Base-by-base conservation (phyloP, 2,797 vertebrate genomes). In the Dromococcyx pavoninus region DNA sequence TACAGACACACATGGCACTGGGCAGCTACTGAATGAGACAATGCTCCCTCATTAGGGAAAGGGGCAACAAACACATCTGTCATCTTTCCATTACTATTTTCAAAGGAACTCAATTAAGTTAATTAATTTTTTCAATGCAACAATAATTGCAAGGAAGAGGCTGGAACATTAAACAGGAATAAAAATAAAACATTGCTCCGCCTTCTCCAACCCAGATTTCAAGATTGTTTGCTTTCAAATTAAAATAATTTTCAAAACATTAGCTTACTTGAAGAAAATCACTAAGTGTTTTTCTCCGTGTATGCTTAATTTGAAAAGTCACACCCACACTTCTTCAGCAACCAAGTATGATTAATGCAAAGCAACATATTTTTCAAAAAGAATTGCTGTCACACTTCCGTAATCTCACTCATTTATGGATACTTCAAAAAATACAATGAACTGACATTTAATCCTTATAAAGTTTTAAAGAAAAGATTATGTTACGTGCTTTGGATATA, bases 371-470 rank as follows among this genome's bases (percentile, higher is more conserved):
- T 84, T 97, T 96, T 75, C 89, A 95, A 79, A 89, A 94, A 94
- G 56, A 97, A 96, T 25, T 91, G 76, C 54, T 94, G 79, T 94
- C 74, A 88, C 79, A 86, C 77, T 92, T 93, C 53, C 30, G 7
- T 76, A 94, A 94, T 93, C 92, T 95, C 72, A 96, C 70, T 89
- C 94, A 96, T 85, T 93, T 91, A 95, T 71, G 91, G 91, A 94
- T 81, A 93, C 87, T 91, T 93, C 12, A 70, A 91, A 97, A 97
- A 96, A 95, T 75, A 94, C 44, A 93, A 64, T n/a, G 22, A 73
- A 57, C 9, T 91, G 90, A 84, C 51, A 86, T 67, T 41, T 84
- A 90, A 79, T 94, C 44, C 94, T 61, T 83, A 46, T 60, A 81
- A 77, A 88, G 67, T 53, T 88, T 96, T 79, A 95, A 77, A 95